Evolutionary conservation across 2,113 vertebrate species (phyloP).

Genomic region (Anolis sagrei): DNA sequence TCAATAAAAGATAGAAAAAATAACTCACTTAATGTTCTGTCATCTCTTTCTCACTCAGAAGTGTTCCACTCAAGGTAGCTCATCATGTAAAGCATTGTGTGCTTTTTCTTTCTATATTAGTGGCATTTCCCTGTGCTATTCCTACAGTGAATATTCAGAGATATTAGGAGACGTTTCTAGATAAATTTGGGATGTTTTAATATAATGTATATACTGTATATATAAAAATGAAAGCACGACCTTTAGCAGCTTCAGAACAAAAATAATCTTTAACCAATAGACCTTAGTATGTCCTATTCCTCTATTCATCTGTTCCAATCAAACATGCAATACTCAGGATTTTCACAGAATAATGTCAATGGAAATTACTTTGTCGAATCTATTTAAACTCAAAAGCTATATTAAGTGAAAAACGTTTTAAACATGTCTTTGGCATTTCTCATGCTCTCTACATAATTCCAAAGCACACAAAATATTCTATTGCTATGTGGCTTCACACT

Average conservation of each 20-base stretch:
- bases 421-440: neutral
- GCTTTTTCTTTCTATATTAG: neutral
- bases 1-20: slow-evolving; percentile 9
- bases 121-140: neutral
- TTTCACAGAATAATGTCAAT: neutral
- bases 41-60: neutral
- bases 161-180: neutral
- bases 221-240: neutral
- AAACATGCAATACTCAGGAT: neutral
- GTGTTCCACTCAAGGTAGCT: neutral
- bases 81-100: neutral
- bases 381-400: neutral
- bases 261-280: neutral
- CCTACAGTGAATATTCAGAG: neutral
- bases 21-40: neutral
- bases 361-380: neutral
- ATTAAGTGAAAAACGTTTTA: neutral
- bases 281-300: fast-evolving
- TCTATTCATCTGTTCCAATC: too few relatives aligned
- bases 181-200: neutral
- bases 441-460: too few relatives aligned
- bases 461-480: too few relatives aligned
- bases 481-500: too few relatives aligned
- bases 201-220: too few relatives aligned
- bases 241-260: neutral